These are phyloP conservation scores for Erynnis tages DNA, from an alignment of 2,888 invertebrate genomes.

Conservation along the genomic window DNA sequence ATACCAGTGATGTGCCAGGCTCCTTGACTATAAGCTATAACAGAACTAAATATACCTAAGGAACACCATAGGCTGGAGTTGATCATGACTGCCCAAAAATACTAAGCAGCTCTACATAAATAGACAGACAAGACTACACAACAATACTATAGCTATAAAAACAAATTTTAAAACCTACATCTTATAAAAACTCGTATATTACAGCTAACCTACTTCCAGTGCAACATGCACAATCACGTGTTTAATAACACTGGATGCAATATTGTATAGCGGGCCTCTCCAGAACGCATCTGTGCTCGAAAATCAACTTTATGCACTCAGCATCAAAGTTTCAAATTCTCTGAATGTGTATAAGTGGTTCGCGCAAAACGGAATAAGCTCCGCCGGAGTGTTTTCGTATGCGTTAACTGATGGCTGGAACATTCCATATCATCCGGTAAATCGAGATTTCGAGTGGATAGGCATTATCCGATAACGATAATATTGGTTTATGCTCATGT, in stretches of 20 bases:
- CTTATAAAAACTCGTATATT: constrained; percentile 16
- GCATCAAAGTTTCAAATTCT: background rate
- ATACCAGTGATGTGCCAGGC: no score
- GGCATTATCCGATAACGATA: background rate
- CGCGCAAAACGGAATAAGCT: constrained; percentile 7
- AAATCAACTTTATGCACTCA: background rate
- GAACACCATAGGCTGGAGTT: no score
- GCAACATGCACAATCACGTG: constrained; percentile 42
- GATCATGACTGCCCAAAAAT: no score
- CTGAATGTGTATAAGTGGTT: background rate
- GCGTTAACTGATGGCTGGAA: constrained; percentile 17
- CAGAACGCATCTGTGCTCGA: background rate
- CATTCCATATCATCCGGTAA: background rate
- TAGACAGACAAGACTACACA: no score
- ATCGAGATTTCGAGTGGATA: background rate
- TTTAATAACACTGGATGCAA: constrained; percentile 33
- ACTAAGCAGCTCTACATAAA: no score
- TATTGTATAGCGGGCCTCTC: constrained; percentile 11
- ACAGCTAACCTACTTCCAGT: constrained; percentile 34
- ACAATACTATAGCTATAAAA: no score
- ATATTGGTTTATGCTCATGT: no score
- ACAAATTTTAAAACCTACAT: no score
- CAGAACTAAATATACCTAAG: no score
- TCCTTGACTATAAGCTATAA: no score
- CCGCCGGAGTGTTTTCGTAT: constrained; percentile 12